Evolutionary conservation across 2,797 vertebrate species (phyloP), one percentile per base, ranked within the genome.

Genomic region (Moxostoma hubbsi): DNA sequence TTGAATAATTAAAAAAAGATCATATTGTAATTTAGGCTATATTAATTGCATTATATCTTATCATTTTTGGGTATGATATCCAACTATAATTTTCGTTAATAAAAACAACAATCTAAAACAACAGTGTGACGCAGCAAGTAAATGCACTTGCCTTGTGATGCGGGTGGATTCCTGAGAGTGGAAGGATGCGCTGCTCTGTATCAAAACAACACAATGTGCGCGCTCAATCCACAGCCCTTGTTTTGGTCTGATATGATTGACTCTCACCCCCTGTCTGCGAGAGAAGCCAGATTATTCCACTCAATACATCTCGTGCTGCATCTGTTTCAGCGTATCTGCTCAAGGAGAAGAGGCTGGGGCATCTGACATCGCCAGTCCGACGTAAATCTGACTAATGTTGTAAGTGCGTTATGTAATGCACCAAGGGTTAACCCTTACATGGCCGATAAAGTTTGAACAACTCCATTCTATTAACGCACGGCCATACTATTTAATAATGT

Each of bases 401-500:
- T 84, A 49, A 81, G 86, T 81, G 86, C 79, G 89, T 93, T 94
- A 93, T 90, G 91, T 91, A 93, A 94, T 82, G 67, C 63, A 71
- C 74, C 80, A 61, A 86, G 82, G 83, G 73, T 92, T 88, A 90
- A 91, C 88, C 86, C 73, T 54, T 82, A 47, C 49, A 10, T 47
- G 18, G 2, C 68, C 54, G 63, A 59, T 13, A n/a, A 36, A 43
- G 15, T 24, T 55, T 74, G 7, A 45, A 66, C 36, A 47, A 68
- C 2, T 12, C 6, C 1, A 16, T 4, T 63, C 54, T 70, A 54
- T 62, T 62, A 49, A 70, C 5, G 12, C 58, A 43, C 24, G 9
- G 16, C 8, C 4, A 1, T 7, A 43, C n/a, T 7, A 11, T 15
- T 55, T 5, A 16, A 1, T n/a, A 13, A 47, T 36, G 12, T 10